These are phyloP conservation scores for Vannuccia rotundouncinata DNA, from an alignment of 2,888 invertebrate genomes.

Conservation along the genomic window DNA sequence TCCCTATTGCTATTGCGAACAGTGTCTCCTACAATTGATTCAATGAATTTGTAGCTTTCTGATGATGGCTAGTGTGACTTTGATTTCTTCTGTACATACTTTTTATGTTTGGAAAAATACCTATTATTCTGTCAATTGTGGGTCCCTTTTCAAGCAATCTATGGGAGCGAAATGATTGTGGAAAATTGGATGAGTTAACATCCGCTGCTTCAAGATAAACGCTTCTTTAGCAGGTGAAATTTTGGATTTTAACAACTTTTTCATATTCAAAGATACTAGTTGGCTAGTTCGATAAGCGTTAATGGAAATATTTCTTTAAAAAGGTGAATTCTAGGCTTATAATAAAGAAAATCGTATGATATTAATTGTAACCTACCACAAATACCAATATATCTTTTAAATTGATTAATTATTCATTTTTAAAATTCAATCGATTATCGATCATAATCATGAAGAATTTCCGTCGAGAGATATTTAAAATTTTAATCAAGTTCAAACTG, in stretches of 20 bases:
- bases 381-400: too few species aligned
- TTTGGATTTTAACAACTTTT: constrained; percentile 18
- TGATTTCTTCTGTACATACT: constrained; percentile 7
- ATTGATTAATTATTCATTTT: too few species aligned
- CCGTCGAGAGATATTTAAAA: too few species aligned
- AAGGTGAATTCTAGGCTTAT: too few species aligned
- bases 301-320: too few species aligned
- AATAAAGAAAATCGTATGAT: too few species aligned
- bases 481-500: too few species aligned
- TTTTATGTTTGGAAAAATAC: constrained; percentile 8
- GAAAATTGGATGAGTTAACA: constrained; percentile 4
- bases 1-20: not conserved
- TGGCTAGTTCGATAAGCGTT: constrained; percentile 17
- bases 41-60: constrained; percentile 6
- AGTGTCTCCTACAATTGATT: not conserved
- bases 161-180: constrained; percentile 16
- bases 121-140: not conserved
- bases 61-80: constrained; percentile 7
- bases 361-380: too few species aligned
- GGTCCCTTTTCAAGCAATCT: not conserved
- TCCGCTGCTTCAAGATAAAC: constrained; percentile 4
- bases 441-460: too few species aligned
- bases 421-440: too few species aligned
- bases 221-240: not conserved
- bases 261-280: not conserved